These are phyloP conservation scores for Spondyliosoma cantharus DNA, from an alignment of 2,797 vertebrate genomes.

Conservation along the genomic window DNA sequence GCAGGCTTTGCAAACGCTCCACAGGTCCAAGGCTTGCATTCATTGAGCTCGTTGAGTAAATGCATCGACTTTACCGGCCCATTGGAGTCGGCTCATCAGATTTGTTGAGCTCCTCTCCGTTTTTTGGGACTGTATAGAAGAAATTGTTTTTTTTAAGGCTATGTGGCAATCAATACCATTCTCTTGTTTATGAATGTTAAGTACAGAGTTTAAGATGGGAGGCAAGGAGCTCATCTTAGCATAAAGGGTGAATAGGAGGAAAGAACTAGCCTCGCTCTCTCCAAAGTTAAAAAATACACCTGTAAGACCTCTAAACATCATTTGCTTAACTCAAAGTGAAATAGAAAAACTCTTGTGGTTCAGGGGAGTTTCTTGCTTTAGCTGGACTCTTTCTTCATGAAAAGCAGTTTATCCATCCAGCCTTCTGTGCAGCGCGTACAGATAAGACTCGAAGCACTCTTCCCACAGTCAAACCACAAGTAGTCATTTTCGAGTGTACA, in stretches of 20 bases:
- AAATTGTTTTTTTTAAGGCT: neutral
- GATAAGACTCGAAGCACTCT: too few species aligned
- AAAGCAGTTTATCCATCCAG: too few species aligned
- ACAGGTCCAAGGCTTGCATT: slow-evolving; percentile 41
- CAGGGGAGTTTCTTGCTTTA: neutral
- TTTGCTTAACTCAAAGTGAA: neutral
- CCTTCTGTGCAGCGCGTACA: neutral
- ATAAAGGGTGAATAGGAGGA: neutral
- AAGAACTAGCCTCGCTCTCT: neutral
- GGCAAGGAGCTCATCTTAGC: neutral
- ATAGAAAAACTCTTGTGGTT: neutral
- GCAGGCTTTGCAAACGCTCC: slow-evolving; percentile 49
- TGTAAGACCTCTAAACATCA: neutral
- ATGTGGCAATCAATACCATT: neutral
- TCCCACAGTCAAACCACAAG: too few species aligned
- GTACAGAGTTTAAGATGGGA: neutral
- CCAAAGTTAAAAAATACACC: neutral
- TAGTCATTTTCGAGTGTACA: neutral
- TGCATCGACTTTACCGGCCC: slow-evolving; percentile 26
- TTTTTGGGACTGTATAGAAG: neutral
- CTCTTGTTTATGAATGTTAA: neutral
- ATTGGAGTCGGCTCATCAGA: slow-evolving; percentile 33
- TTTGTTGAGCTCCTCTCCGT: slow-evolving; percentile 25
- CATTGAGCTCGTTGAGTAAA: slow-evolving; percentile 40
- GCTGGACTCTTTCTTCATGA: neutral